Base-by-base conservation (phyloP, 1,140 invertebrate genomes). In the Ruditapes philippinarum region DNA sequence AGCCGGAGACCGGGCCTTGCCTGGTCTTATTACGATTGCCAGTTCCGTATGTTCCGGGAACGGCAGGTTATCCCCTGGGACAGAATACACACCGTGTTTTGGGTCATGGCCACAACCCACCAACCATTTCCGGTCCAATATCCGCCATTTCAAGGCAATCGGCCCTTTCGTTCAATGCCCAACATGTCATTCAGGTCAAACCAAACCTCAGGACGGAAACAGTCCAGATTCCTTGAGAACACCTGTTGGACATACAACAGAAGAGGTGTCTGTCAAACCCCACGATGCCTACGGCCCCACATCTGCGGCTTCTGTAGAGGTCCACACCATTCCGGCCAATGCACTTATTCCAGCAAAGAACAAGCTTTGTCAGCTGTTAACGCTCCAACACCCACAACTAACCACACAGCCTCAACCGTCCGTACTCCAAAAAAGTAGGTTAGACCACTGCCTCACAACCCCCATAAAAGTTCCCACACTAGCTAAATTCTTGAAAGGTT, bases 221-320 rank as follows among this genome's bases (percentile, higher is more conserved):
- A 80, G 12, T 17, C 45, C 17, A n/a, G 76, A 5, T 62, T 81
- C 22, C 57, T 25, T 54, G 14, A 57, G 7, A 62, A 81, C 28
- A 81, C 28, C 36, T 79, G 76, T 28, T 79, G 76, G 76, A 79
- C 25, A 14, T 79, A 28, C 49, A 79, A 79, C 36, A 4, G 78
- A 31, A n/a, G 17, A 11, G n/a, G n/a, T 5, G 19, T 5, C 25
- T 40, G 38, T 45, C 17, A 25, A 12, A 25, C 9, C 49, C 11
- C 36, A 17, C 7, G 22, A 33, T 81, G 79, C 79, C 12, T 5
- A 25, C 76, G 25, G 31, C 79, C 79, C 7, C 79, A 81, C 33
- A 36, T 81, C 79, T 81, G 79, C 62, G 79, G 79, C 22, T 81
- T 42, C 79, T 81, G 79, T 36, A 57, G 57, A 54, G 76, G 76